Evolutionary conservation across 1,140 invertebrate genomes (phyloP).

Genomic region (Leptoteleia sp.): DNA sequence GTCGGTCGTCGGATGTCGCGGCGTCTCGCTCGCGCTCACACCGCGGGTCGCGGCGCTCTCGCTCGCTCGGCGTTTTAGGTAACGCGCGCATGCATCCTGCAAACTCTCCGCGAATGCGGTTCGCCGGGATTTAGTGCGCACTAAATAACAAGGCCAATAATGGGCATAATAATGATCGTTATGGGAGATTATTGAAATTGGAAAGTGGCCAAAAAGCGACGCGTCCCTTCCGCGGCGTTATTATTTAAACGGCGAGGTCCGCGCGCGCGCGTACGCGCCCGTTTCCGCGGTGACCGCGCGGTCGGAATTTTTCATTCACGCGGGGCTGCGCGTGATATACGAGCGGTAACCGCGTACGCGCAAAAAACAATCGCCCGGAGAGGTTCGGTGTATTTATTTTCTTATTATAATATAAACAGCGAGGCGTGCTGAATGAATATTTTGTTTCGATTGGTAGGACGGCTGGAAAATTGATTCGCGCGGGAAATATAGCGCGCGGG

Average conservation of each 20-base stretch:
- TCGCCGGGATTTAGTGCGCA: conserved; percentile 71
- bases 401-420: no score
- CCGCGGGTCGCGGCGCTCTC: no score
- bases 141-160: conserved; percentile 77
- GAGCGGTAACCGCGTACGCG: conserved; percentile 13
- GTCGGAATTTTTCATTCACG: conserved; percentile 38
- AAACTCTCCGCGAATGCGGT: conserved; percentile 68
- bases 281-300: no score
- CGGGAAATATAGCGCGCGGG: no score
- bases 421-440: no score
- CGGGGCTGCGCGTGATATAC: conserved; percentile 9
- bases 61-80: conserved; percentile 51
- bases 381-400: no score
- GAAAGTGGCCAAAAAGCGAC: conserved; percentile 72
- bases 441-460: no score
- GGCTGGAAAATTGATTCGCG: no score
- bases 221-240: conserved; percentile 26
- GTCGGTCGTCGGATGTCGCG: conserved; percentile 19
- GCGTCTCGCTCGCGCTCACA: conserved; percentile 18
- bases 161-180: conserved; percentile 75
- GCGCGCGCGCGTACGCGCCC: conserved; percentile 22
- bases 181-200: conserved; percentile 78
- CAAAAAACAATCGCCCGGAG: conserved; percentile 44
- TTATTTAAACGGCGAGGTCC: conserved; percentile 18
- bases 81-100: conserved; percentile 64